Conservation (phyloP, 2,888 invertebrate species). For the Theretra japonica region DNA sequence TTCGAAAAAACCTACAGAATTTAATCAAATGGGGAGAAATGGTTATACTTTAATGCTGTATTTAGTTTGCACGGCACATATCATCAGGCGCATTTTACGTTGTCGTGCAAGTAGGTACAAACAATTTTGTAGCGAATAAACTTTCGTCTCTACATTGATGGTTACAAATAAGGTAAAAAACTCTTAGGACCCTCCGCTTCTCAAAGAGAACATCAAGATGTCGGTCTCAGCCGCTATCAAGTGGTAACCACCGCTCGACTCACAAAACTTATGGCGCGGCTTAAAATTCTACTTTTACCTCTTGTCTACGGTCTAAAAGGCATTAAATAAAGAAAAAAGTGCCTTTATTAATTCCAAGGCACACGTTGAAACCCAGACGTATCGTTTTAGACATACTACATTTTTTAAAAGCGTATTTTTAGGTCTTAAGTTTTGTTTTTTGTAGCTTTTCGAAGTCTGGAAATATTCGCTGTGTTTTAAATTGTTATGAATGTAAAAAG, state of each 20-base stretch:
- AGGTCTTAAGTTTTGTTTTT: no score
- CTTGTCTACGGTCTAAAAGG: not conserved
- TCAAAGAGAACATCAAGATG: not conserved
- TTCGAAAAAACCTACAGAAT: no score
- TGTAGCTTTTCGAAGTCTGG: no score
- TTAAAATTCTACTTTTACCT: constrained; percentile 1
- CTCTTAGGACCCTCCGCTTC: not conserved
- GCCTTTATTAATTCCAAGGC: not conserved
- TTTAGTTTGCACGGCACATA: no score
- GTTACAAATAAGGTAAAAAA: constrained; percentile 6
- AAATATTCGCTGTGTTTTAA: no score
- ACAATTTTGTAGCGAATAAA: not conserved
- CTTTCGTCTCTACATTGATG: not conserved
- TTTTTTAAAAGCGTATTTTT: no score
- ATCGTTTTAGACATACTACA: not conserved
- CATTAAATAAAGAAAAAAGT: not conserved
- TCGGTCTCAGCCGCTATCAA: constrained; percentile 8
- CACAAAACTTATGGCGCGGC: not conserved
- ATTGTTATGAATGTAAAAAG: no score
- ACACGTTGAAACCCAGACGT: not conserved
- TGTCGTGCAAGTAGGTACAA: no score
- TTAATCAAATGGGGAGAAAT: no score
- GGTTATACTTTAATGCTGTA: no score
- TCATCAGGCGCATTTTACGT: no score
- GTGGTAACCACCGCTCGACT: constrained; percentile 5